These are phyloP conservation scores for Eutolmus rufibarbis DNA, from an alignment of 2,888 invertebrate species.

Conservation along the genomic window DNA sequence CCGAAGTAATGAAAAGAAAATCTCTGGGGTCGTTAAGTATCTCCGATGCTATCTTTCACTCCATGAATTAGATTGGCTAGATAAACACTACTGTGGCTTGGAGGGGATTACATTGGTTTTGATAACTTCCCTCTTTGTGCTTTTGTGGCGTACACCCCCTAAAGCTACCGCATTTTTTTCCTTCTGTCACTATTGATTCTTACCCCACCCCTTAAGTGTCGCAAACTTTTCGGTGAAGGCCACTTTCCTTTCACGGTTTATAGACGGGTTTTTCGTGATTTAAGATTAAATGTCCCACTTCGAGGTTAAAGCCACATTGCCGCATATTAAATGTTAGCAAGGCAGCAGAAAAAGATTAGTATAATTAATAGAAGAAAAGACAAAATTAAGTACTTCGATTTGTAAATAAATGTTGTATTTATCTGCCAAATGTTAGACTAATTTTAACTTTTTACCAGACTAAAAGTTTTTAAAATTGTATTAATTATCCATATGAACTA, in stretches of 20 bases:
- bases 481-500: no score
- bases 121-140: neutral
- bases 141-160: neutral
- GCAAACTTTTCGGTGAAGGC: neutral
- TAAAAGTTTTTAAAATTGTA: no score
- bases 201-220: neutral
- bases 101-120: conserved; percentile 18
- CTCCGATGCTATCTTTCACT: conserved; percentile 8
- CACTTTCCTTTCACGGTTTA: neutral
- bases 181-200: neutral
- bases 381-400: no score
- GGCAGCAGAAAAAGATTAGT: neutral
- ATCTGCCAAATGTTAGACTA: no score
- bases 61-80: conserved; percentile 13
- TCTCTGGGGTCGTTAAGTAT: conserved; percentile 35
- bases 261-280: neutral
- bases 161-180: neutral
- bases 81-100: conserved; percentile 22
- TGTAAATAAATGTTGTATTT: no score
- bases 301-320: neutral
- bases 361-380: neutral
- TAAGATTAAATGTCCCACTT: neutral
- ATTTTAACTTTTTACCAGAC: no score
- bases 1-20: conserved; percentile 36
- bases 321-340: neutral